Base-by-base conservation (phyloP, 2,888 invertebrate genomes). In the Allacma fusca region DNA sequence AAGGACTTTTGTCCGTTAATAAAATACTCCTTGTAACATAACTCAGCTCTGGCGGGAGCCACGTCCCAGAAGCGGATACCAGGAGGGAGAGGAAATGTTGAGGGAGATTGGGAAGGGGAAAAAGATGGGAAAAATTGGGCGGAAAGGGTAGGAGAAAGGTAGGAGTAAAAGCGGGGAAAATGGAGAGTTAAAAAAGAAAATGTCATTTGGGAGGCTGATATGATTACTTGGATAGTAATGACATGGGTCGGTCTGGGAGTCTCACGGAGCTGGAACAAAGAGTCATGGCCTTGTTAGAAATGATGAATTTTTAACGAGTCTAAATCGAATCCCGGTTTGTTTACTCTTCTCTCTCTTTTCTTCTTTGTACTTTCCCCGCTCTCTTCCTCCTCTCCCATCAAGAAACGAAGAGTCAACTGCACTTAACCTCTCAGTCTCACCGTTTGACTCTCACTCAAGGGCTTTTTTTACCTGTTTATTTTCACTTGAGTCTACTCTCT, bases 321-420 rank as follows among this genome's bases (percentile, higher is more conserved):
- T 77, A 79, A 82, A 82, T 80, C 79, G 80, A 82, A 82, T 80
- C 80, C 79, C 62, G 79, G 80, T 80, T 81, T 82, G 80, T 80
- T 82, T 82, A 81, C 77, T 73, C 72, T 26, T 71, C 44, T 75
- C 71, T 24, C 74, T 70, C 50, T 50, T 50, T n/a, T n/a, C 50
- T 19, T 50, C 19, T 16, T n/a, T 50, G 2, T n/a, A 16, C 16
- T 50, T 50, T 50, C 50, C 19, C 50, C 50, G 4, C 50, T 50
- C n/a, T 50, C n/a, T 34, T 34, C 34, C 34, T 50, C 16, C 16
- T 50, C 50, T 50, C 5, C 9, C 50, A 16, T 50, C 16, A 50
- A 50, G n/a, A 50, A 50, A 50, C 19, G n/a, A 12, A 50, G n/a
- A 50, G n/a, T 19, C 16, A 50, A 50, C 50, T 13, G 50, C 50